Percentiles rank a stretch among this genome's conserved stretches.
phyloP scores from a whole-genome alignment of 2,888 invertebrate genomes.

The Sphaerophoria rueppellii region DNA sequence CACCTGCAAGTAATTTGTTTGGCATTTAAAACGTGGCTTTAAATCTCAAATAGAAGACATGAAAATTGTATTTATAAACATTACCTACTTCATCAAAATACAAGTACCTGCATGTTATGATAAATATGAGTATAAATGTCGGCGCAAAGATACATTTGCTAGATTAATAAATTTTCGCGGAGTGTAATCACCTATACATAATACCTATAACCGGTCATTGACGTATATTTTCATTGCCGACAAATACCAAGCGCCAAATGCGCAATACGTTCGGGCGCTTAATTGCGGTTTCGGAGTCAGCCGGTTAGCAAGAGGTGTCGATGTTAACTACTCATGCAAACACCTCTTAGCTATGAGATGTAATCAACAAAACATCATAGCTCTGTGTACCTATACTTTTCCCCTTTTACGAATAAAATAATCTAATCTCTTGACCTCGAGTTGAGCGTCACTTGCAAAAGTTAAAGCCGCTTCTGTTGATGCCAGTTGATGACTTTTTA shows the following conservation, averaged over 20 bases:
- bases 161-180: background rate
- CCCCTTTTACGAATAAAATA: background rate
- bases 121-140: constrained; percentile 40
- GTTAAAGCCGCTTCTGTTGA: background rate
- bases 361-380: constrained; percentile 13
- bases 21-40: too few species aligned
- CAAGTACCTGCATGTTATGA: constrained; percentile 19
- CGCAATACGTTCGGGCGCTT: background rate
- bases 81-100: constrained; percentile 29
- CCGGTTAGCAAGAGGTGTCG: background rate
- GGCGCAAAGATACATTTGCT: constrained; percentile 24
- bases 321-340: constrained; percentile 1
- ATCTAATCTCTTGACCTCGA: background rate
- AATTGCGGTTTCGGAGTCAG: background rate
- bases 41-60: background rate
- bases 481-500: background rate
- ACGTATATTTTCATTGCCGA: background rate
- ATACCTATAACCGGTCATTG: background rate
- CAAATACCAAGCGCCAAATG: background rate
- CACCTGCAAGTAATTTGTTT: too few species aligned
- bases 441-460: constrained; percentile 4
- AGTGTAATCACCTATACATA: background rate
- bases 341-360: constrained; percentile 26
- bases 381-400: background rate
- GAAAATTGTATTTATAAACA: background rate